Base-by-base conservation (phyloP, 2,888 invertebrate species). In the Pachliopta kotzebuea region DNA sequence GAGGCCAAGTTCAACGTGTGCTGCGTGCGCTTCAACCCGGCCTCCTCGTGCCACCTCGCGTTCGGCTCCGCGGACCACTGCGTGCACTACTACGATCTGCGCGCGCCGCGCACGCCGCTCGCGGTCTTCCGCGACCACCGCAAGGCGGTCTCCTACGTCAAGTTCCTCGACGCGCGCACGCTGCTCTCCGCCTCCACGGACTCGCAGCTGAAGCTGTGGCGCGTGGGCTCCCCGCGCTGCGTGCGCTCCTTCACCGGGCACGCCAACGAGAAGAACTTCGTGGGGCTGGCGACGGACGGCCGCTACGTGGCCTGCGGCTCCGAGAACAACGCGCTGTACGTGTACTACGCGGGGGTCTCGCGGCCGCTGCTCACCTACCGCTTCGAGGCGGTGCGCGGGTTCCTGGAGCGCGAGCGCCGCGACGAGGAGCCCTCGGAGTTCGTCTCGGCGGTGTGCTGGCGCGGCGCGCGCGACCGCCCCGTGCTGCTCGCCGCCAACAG, bases 11-110 rank as follows among this genome's bases (percentile, higher is more conserved):
- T 98, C 67, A 98, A 98, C 86, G 98, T 98, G 60, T 98, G 98
- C 85, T 98, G 98, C 86, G 98, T 98, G 20, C 96, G 98, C 81
- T 90, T 90, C 81, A 88, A 88, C 78, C 90, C 90, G 67, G 79
- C 81, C 68, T 96, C 96, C 69, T 95, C 97, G 0, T 96, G 96
- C 81, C 96, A 98, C 81, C 92, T 98, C 67, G 98, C 98, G 1
- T 98, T 98, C 88, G 98, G 98, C 42, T 97, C 97, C n/a, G 98
- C 98, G 26, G 98, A 98, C 90, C 98, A 98, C 85, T 97, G 97
- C 90, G 98, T 98, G 61, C 98, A 98, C 85, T 98, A 98, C 82
- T 98, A 98, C 85, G 98, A 98, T 90, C 92, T 98, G 71, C 92
- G 98, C 49, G 95, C 97, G 72, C 95, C 96, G 78, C 94, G 96